These are phyloP conservation scores for Tangara arthus DNA, from an alignment of 2,797 vertebrate species.

Conservation along the genomic window DNA sequence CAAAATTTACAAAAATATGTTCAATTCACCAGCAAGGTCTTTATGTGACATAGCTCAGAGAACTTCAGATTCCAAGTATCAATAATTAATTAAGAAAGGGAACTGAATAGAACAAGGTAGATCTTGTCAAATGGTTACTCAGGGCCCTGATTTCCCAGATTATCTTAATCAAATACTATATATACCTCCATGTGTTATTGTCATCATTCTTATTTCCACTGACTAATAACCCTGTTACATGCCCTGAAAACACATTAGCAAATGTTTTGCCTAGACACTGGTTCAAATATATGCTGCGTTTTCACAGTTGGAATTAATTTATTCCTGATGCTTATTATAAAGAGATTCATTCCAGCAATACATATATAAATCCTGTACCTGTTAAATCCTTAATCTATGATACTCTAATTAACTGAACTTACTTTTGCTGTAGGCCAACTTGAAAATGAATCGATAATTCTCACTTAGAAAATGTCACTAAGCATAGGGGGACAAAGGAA, in stretches of 20 bases:
- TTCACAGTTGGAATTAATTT: neutral
- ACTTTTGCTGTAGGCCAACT: neutral
- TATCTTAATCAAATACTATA: neutral
- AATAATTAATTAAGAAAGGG: neutral
- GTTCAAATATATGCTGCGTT: neutral
- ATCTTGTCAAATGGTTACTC: neutral
- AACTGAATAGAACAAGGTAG: neutral
- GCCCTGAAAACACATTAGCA: neutral
- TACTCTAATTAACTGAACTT: neutral
- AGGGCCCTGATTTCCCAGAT: neutral
- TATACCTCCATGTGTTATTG: neutral
- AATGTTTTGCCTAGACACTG: neutral
- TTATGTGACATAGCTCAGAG: neutral
- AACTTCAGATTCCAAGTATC: neutral
- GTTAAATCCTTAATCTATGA: neutral
- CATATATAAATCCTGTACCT: neutral
- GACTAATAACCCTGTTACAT: neutral
- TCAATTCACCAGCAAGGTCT: neutral
- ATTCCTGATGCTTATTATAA: neutral
- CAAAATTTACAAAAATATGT: neutral
- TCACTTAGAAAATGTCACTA: neutral
- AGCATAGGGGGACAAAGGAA: rapidly evolving
- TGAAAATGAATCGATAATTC: neutral
- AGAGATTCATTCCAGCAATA: neutral
- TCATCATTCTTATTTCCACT: neutral